A percentile compares a stretch with the other conserved stretches of the same genome.
These are phyloP conservation scores for Oncorhynchus kisutch DNA, from an alignment of 2,113 vertebrate species.

Conservation along the genomic window DNA sequence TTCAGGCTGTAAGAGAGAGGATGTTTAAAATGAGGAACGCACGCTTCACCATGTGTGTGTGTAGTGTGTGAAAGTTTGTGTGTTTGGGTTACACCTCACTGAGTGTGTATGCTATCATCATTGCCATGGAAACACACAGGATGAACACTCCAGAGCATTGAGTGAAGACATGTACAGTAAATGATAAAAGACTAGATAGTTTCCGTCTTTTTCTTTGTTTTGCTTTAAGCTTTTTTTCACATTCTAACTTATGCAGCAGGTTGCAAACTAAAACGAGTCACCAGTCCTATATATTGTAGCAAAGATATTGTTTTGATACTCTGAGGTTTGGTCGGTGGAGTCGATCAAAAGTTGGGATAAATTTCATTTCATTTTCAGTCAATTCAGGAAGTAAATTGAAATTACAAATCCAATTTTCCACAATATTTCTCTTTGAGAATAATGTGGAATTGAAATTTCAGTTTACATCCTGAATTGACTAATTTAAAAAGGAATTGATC, in stretches of 20 bases:
- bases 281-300: constrained; percentile 85
- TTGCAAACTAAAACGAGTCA: constrained; percentile 86
- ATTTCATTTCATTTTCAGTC: too few species aligned
- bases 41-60: constrained; percentile 33
- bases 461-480: background rate
- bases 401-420: too few species aligned
- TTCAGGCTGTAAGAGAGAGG: constrained; percentile 56
- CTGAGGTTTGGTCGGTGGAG: constrained; percentile 61
- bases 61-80: background rate
- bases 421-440: too few species aligned
- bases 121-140: constrained; percentile 57
- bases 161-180: constrained; percentile 84
- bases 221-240: constrained; percentile 44
- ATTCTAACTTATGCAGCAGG: constrained; percentile 80
- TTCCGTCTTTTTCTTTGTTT: constrained; percentile 52
- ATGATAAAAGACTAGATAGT: constrained; percentile 80
- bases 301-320: constrained; percentile 74
- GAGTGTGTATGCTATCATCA: constrained; percentile 27
- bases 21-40: constrained; percentile 20
- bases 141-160: constrained; percentile 44
- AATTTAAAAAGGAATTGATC: background rate
- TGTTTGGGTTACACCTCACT: background rate
- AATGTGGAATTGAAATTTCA: too few species aligned
- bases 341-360: constrained; percentile 17
- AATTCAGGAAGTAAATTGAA: too few species aligned